phyloP scores from a whole-genome alignment of 2,113 vertebrate genomes.

The Aramus guarauna region DNA sequence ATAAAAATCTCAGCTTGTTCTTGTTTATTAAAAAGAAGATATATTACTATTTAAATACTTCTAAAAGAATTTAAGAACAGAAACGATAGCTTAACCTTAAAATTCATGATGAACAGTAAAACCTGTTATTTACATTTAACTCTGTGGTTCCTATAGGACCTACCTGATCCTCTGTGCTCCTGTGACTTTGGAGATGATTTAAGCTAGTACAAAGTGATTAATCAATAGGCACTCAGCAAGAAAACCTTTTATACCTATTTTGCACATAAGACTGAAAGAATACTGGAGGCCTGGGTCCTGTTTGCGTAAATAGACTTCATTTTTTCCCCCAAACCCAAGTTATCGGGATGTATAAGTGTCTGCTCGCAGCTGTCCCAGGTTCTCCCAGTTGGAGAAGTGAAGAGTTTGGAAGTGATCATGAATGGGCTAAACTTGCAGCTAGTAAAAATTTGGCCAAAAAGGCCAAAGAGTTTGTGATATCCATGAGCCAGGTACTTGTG shows the following conservation, averaged over 20 bases:
- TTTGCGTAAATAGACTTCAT: not conserved
- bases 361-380: not conserved
- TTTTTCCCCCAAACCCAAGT: not conserved
- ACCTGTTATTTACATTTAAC: not conserved
- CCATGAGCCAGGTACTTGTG: not conserved
- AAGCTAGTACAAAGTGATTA: not conserved
- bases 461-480: not conserved
- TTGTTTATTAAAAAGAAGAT: conserved; percentile 26
- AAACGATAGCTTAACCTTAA: conserved; percentile 29
- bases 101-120: not conserved
- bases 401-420: not conserved
- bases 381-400: not conserved
- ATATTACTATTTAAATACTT: conserved; percentile 15
- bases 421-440: not conserved
- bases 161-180: not conserved
- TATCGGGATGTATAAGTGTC: not conserved
- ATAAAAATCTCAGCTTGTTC: not conserved
- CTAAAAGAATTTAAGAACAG: not conserved
- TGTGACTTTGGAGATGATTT: not conserved
- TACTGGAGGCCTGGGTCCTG: not conserved
- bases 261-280: not conserved
- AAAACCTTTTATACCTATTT: not conserved
- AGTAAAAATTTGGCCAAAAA: not conserved
- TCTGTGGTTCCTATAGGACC: not conserved
- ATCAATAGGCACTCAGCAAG: not conserved